phyloP scores from a whole-genome alignment of 92 coral and sea anemone genomes.

The Phenganax marumi region DNA sequence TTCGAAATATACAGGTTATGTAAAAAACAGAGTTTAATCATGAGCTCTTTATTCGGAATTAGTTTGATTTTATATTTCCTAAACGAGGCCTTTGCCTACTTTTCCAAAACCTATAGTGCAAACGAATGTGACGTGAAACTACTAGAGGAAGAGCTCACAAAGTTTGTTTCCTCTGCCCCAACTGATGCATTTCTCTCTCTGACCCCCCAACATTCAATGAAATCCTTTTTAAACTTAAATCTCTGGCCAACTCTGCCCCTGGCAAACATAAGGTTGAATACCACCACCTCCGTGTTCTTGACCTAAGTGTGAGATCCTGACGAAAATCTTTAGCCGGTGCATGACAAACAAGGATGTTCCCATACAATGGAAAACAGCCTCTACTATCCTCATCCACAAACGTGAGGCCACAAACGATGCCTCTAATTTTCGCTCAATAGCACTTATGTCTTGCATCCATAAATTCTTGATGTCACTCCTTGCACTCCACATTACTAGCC shows the following conservation, averaged over 20 bases:
- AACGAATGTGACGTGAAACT: background rate
- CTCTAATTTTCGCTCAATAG: constrained; percentile 11
- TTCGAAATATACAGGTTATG: too few relatives aligned
- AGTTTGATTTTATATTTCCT: too few relatives aligned
- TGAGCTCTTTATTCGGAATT: too few relatives aligned
- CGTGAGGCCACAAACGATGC: background rate
- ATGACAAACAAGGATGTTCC: background rate
- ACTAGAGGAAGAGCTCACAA: background rate
- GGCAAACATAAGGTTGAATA: background rate
- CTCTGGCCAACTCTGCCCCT: background rate
- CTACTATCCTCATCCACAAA: constrained; percentile 20
- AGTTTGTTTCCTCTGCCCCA: background rate
- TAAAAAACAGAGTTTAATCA: too few relatives aligned
- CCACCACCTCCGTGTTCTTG: background rate
- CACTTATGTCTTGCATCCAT: too few relatives aligned
- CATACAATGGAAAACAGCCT: background rate
- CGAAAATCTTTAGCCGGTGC: background rate
- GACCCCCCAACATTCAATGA: background rate
- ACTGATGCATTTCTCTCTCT: background rate
- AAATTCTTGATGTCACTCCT: background rate
- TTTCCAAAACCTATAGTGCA: background rate
- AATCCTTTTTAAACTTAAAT: background rate
- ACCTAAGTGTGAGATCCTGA: background rate
- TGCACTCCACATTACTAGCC: too few relatives aligned
- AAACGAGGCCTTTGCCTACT: too few relatives aligned